A percentile compares a stretch with the other conserved stretches of the same genome.
phyloP scores from a whole-genome alignment of 1,140 invertebrate species.

The Diachasma alloeum region DNA sequence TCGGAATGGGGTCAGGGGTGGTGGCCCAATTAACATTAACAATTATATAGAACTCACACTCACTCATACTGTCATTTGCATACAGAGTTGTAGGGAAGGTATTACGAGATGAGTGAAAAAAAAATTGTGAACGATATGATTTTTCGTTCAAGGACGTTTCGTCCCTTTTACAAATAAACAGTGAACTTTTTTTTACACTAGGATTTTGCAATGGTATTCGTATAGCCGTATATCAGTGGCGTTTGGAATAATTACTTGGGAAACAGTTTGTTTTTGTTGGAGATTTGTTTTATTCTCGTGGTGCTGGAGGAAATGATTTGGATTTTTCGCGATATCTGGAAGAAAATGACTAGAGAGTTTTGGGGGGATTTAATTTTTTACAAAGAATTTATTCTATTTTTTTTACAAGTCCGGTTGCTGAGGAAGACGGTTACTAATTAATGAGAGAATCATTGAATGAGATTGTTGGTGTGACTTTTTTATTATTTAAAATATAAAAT shows the following conservation, averaged over 20 bases:
- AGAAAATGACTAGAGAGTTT: too few species aligned
- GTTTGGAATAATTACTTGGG: not conserved
- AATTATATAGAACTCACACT: not conserved
- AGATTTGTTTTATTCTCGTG: not conserved
- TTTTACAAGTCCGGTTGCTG: too few species aligned
- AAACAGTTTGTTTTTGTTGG: not conserved
- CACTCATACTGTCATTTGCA: not conserved
- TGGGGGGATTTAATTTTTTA: too few species aligned
- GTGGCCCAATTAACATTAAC: conserved; percentile 19
- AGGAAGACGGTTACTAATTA: too few species aligned
- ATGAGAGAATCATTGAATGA: too few species aligned
- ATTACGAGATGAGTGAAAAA: conserved; percentile 2
- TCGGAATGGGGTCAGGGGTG: conserved; percentile 24
- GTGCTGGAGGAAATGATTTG: not conserved
- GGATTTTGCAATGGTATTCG: not conserved
- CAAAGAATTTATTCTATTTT: too few species aligned
- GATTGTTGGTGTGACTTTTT: too few species aligned
- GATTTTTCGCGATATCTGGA: not conserved
- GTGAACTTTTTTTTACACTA: not conserved
- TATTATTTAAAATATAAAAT: too few species aligned
- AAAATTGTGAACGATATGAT: conserved; percentile 21
- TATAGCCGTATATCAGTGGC: not conserved
- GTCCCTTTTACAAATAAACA: conserved; percentile 1
- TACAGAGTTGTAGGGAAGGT: not conserved
- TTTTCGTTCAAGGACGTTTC: not conserved